Conservation (phyloP, 2,797 vertebrate species). For the Hemitrygon akajei region DNA sequence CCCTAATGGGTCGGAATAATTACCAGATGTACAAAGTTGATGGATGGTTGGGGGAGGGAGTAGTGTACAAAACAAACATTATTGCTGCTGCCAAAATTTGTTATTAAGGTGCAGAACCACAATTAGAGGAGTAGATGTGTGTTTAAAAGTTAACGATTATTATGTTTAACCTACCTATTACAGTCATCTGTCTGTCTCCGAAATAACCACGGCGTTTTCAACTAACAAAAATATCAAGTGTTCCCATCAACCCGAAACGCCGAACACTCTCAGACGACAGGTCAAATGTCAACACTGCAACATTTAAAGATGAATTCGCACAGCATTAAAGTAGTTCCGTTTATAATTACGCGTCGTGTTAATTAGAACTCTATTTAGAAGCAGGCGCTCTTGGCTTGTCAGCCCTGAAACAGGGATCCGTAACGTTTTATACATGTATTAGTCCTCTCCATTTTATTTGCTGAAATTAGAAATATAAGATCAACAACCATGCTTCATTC, state of each 20-base stretch:
- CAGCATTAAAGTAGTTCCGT: not conserved
- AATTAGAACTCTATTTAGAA: not conserved
- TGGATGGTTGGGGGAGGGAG: not conserved
- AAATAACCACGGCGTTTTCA: not conserved
- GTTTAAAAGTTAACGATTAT: conserved; percentile 8
- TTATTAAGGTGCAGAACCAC: not conserved
- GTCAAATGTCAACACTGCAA: not conserved
- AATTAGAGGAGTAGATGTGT: not conserved
- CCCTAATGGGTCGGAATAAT: not conserved
- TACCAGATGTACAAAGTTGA: not conserved
- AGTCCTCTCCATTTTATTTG: not conserved
- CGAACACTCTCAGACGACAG: not conserved
- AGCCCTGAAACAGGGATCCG: too few species aligned
- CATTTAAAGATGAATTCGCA: not conserved
- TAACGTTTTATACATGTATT: too few species aligned
- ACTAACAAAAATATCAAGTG: not conserved
- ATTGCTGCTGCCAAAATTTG: not conserved
- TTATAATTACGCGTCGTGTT: not conserved
- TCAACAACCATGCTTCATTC: not conserved
- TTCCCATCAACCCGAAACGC: not conserved
- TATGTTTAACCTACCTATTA: not conserved
- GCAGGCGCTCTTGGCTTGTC: too few species aligned
- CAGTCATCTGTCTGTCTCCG: not conserved
- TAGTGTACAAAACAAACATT: not conserved
- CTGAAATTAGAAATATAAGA: not conserved